Base-by-base conservation (phyloP, 2,797 vertebrate genomes). In the Cygnus olor region DNA sequence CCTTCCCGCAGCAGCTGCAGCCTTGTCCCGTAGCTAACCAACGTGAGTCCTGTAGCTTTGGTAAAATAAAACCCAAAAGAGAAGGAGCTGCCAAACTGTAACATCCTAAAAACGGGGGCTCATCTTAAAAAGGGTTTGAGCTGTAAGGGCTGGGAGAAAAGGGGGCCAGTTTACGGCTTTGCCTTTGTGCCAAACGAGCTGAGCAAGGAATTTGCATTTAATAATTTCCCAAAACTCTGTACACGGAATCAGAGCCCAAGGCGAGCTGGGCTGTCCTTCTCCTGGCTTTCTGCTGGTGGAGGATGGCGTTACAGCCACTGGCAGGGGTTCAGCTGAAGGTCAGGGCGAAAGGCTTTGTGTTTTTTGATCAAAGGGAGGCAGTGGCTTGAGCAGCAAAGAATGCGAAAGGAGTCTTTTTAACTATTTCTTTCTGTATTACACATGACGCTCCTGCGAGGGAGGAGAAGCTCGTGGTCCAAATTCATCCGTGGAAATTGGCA, bases 301-400 rank as follows among this genome's bases (percentile, higher is more conserved):
- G 76, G 80, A 20, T 5, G 58, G 51, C 18, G 42, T 44, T n/a
- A 2, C 47, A 5, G n/a, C 11, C 47, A 40, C 27, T 51, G 88
- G 76, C 70, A 61, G 45, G 53, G 47, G 88, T 57, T 88, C 70
- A 77, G 64, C 80, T 20, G 36, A 45, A 56, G 89, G 80, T 36
- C 80, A 25, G 65, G 76, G 42, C 3, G 4, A 58, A 40, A 63
- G 6, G 54, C 85, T 94, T 78, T 85, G 76, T 81, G 11, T 66
- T 81, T 77, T 44, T 6, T 38, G 36, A 85, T 85, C 80, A 85
- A 73, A 91, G 92, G 70, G 76, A 77, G 1, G 49, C 44, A 25
- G 44, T 44, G 27, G 69, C 69, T 70, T 56, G 53, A 91, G 60
- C 57, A 38, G 88, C 69, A 40, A 80, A 58, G 80, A 47, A 69